phyloP scores from a whole-genome alignment of 2,888 invertebrate genomes.

The Diabrotica balteata region DNA sequence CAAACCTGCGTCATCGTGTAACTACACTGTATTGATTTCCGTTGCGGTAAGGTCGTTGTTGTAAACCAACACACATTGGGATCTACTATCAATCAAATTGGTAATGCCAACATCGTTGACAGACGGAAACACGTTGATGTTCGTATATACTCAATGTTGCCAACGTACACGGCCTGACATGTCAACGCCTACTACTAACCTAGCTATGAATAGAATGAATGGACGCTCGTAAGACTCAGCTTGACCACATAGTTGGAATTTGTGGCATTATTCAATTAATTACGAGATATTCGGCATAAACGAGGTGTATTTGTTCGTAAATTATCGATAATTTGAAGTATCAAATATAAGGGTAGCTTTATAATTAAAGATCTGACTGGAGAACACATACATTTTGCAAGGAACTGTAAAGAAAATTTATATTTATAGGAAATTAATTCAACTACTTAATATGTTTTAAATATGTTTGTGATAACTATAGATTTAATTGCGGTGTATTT shows the following conservation, averaged over 20 bases:
- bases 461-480: too few species aligned
- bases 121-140: conserved; percentile 18
- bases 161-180: conserved; percentile 5
- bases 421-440: too few species aligned
- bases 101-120: conserved; percentile 23
- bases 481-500: too few species aligned
- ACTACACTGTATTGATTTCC: conserved; percentile 8
- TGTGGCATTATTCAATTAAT: background rate
- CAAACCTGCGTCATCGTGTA: background rate
- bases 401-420: too few species aligned
- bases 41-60: conserved; percentile 17
- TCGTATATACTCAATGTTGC: conserved; percentile 12
- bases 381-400: too few species aligned
- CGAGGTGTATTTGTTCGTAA: too few species aligned
- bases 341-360: too few species aligned
- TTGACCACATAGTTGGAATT: background rate
- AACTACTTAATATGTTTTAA: too few species aligned
- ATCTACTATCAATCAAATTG: conserved; percentile 26
- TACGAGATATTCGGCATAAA: background rate
- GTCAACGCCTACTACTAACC: conserved; percentile 11
- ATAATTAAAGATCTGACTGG: too few species aligned
- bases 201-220: background rate
- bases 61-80: conserved; percentile 16
- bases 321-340: too few species aligned
- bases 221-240: background rate